A percentile compares a stretch with the other conserved stretches of the same genome.
Conservation (phyloP, 2,888 invertebrate genomes). For the Tenthredo notha region DNA sequence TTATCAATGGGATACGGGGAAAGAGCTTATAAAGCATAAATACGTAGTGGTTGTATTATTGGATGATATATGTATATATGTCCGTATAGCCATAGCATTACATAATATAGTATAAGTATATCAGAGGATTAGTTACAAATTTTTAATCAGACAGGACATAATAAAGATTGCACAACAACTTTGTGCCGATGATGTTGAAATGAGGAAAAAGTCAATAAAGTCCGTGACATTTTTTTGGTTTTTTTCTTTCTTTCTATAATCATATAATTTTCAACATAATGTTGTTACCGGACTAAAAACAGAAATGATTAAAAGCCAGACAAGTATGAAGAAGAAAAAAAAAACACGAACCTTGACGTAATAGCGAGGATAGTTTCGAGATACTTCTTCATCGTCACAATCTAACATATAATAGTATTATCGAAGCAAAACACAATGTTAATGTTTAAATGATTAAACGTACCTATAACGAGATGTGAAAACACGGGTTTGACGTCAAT, state of each 20-base stretch:
- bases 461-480: neutral
- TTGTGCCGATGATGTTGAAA: neutral
- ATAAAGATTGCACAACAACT: neutral
- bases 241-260: too few relatives aligned
- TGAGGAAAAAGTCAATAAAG: neutral
- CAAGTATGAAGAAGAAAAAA: too few relatives aligned
- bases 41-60: neutral
- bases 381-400: neutral
- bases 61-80: neutral
- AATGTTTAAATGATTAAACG: neutral
- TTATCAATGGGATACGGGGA: conserved; percentile 48
- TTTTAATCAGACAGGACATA: neutral
- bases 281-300: neutral
- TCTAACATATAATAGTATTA: neutral
- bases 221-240: neutral
- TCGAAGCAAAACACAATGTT: neutral
- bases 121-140: conserved; percentile 19
- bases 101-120: conserved; percentile 23
- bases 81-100: neutral
- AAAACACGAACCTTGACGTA: conserved; percentile 41
- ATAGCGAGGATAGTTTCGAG: conserved; percentile 19
- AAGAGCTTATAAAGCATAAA: neutral
- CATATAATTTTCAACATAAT: neutral
- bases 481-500: conserved; percentile 46
- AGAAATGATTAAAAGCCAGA: neutral